Conservation (phyloP, 2,797 vertebrate species). For the Cyclopterus lumpus region DNA sequence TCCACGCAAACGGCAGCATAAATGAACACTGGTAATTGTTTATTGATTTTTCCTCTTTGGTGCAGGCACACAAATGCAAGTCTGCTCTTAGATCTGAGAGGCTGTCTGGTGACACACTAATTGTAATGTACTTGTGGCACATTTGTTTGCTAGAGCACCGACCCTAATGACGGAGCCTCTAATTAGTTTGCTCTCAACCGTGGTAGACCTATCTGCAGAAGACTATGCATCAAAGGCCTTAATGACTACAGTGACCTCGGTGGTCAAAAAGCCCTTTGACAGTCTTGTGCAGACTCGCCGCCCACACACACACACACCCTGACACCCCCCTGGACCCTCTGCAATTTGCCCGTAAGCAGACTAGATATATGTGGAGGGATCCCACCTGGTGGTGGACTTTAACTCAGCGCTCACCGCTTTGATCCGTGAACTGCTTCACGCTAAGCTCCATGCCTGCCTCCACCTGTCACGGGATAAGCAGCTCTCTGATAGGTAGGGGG, state of each 20-base stretch:
- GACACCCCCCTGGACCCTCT: constrained; percentile 12
- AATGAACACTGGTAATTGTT: constrained; percentile 23
- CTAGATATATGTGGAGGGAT: constrained; percentile 33
- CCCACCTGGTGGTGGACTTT: constrained; percentile 32
- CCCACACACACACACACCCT: not conserved
- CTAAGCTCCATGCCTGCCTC: constrained; percentile 32
- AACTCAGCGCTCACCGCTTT: constrained; percentile 41
- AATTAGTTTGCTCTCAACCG: constrained; percentile 20
- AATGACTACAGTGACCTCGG: constrained; percentile 40
- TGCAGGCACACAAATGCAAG: constrained; percentile 6
- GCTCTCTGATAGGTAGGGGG: constrained; percentile 17
- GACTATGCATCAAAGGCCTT: constrained; percentile 26
- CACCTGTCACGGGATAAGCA: constrained; percentile 47
- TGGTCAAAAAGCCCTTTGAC: constrained; percentile 20
- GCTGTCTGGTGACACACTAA: constrained; percentile 21
- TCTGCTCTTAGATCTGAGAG: constrained; percentile 7
- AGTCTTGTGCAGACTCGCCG: constrained; percentile 28
- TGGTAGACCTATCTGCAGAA: not conserved
- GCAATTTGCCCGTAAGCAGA: constrained; percentile 33
- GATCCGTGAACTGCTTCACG: constrained; percentile 42
- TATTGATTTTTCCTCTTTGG: constrained; percentile 22
- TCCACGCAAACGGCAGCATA: constrained; percentile 1
- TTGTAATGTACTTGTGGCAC: constrained; percentile 33
- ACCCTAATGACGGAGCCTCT: constrained; percentile 23
- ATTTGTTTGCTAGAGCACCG: constrained; percentile 30